Base-by-base conservation (phyloP, 2,113 vertebrate species). In the Colius striatus region DNA sequence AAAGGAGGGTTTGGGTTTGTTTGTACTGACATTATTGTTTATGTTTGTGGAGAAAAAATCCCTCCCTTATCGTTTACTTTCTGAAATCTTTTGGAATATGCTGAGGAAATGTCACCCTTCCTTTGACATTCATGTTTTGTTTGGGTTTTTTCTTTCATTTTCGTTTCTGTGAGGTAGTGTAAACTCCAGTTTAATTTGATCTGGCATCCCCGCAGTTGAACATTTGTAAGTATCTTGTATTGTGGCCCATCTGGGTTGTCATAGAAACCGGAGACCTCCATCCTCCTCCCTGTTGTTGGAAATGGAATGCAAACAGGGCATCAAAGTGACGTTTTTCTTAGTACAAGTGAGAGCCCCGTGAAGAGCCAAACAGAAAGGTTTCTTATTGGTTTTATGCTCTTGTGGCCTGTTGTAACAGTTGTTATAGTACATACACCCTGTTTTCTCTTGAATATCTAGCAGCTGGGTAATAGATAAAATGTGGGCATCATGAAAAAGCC, bases 181-280 rank as follows among this genome's bases (percentile, higher is more conserved):
- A 97, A 98, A 98, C 97, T 97, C 97, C 96, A 96, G 91, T 93
- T 98, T 98, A 97, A 97, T 98, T 98, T 98, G 96, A 97, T 97
- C 97, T 98, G 97, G 96, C 97, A 98, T 97, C 94, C 93, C 97
- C 38, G 92, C 96, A 93, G 97, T 97, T 87, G 97, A 98, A 98
- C 97, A 96, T 97, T 98, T 97, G 94, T 97, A 97, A 98, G 97
- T 97, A 97, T 98, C 97, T 97, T 98, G 96, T 98, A 97, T 97
- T 98, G 97, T 98, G 97, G 97, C 98, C 98, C 98, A 97, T 98
- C 97, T 98, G 98, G 94, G 98, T 98, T 98, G 97, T 97, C 98
- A 98, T 98, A 97, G 98, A 98, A 98, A 98, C 98, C 13, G 3
- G 96, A 97, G 98, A 97, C 97, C 98, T 98, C 97, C 98, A 98